A percentile compares a stretch with the other conserved stretches of the same genome.
phyloP scores from a whole-genome alignment of 1,140 invertebrate genomes.

The Bombus fervidus region DNA sequence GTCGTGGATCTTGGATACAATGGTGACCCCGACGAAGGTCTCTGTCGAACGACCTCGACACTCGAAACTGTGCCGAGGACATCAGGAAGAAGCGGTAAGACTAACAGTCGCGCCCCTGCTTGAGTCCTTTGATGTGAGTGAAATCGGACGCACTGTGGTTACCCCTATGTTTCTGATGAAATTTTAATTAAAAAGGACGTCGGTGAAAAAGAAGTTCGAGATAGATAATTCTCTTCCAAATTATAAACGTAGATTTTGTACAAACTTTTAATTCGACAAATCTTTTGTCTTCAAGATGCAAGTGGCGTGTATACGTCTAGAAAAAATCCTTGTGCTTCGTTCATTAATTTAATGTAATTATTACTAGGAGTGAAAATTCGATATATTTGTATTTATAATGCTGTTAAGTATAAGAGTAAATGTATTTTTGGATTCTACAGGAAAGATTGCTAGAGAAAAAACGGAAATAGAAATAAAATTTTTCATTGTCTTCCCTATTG shows the following conservation, averaged over 20 bases:
- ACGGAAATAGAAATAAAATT: no score
- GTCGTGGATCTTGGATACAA: constrained; percentile 63
- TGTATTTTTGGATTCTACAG: no score
- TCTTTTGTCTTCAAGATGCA: background rate
- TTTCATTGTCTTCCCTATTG: no score
- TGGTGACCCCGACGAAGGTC: constrained; percentile 66
- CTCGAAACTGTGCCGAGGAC: constrained; percentile 73
- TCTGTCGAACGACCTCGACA: constrained; percentile 63
- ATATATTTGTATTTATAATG: no score
- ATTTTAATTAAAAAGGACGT: constrained; percentile 5
- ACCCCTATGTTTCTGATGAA: background rate
- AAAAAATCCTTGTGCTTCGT: no score
- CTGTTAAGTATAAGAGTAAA: no score
- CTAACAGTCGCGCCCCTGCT: background rate
- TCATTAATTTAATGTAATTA: no score
- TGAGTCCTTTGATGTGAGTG: background rate
- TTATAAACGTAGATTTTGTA: background rate
- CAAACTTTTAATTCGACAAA: background rate
- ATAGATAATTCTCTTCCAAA: background rate
- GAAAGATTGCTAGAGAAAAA: no score
- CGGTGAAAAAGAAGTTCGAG: background rate
- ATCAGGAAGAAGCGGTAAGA: constrained; percentile 43
- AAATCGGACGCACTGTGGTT: background rate
- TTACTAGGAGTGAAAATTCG: no score
- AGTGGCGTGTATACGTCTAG: no score